Evolutionary conservation across 1,140 invertebrate species (phyloP), one percentile per base, ranked within the genome.

Genomic region (Eciton burchellii): DNA sequence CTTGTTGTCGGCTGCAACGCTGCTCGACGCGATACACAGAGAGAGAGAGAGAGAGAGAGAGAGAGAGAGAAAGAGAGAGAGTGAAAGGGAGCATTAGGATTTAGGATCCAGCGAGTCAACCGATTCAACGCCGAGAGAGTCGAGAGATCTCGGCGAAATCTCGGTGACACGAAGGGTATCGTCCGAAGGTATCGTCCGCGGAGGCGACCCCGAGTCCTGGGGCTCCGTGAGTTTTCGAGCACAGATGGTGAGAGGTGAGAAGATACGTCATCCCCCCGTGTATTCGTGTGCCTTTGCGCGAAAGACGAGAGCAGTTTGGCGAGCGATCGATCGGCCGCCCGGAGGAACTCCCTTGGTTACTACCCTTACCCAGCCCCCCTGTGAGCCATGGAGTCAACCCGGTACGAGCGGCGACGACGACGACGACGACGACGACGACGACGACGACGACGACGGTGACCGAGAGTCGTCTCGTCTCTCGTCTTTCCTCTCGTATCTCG

Each of bases 161-260:
- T n/a, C n/a, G n/a, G n/a, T n/a, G n/a, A n/a, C n/a, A n/a, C n/a
- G n/a, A n/a, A n/a, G n/a, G n/a, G n/a, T n/a, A n/a, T n/a, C n/a
- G n/a, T n/a, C n/a, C n/a, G n/a, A n/a, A n/a, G n/a, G n/a, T n/a
- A n/a, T n/a, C n/a, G n/a, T n/a, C n/a, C n/a, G n/a, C n/a, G n/a
- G n/a, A n/a, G 73, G 65, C 59, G 45, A 76, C 41, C 70, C n/a
- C n/a, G n/a, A n/a, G n/a, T n/a, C n/a, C n/a, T n/a, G 54, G 70
- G 21, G 45, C 9, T 14, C 73, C 45, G 45, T 45, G 47, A 65
- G 45, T n/a, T 65, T 76, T 41, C 26, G 41, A 79, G 60, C 45
- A 74, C 88, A 89, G 60, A 89, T 87, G 88, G 88, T 89, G 77
- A 87, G 81, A 87, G 88, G 88, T 89, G 57, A 72, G 66, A 57